Evolutionary conservation across 2,888 invertebrate species (phyloP), one percentile per base, ranked within the genome.

Genomic region (Microctonus brassicae): DNA sequence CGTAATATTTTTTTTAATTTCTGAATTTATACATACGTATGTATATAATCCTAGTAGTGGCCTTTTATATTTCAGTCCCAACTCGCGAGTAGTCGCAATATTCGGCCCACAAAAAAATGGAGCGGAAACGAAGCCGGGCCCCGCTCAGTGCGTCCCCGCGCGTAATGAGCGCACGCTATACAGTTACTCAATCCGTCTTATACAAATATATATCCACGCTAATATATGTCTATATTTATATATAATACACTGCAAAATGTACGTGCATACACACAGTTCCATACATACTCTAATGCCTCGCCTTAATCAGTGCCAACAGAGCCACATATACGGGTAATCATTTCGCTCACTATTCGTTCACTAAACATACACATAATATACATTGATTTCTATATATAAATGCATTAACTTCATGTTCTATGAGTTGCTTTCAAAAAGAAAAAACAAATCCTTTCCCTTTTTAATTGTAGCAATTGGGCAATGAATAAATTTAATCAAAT

Each of bases 61-160:
- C 34, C 39, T 55, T 57, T 33, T 39, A 57, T 34, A 39, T 34
- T 26, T 57, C 22, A 64, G 55, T 57, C 36, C 55, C 34, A 66
- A 66, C 39, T 57, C n/a, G n/a, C 20, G 26, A 6, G 13, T 3
- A 24, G 58, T 33, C n/a, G 17, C n/a, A 39, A 34, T 57, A 84
- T 83, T 84, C 78, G 81, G 79, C 74, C 76, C 74, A 76, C 76
- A 79, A 75, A 79, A 83, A 83, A 84, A 84, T 82, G 75, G 83
- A 84, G 79, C 84, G 85, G 84, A 84, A 84, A 83, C 76, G 80
- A 70, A 17, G 47, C 74, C 74, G 78, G 81, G 78, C 82, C 83
- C 79, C 78, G 29, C 6, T 47, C 2, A 20, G n/a, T n/a, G 80
- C 80, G 80, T 76, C 75, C 76, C 79, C 47, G 76, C 75, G 66